phyloP scores from a whole-genome alignment of 1,140 invertebrate genomes.

The Trichonephila clavata region DNA sequence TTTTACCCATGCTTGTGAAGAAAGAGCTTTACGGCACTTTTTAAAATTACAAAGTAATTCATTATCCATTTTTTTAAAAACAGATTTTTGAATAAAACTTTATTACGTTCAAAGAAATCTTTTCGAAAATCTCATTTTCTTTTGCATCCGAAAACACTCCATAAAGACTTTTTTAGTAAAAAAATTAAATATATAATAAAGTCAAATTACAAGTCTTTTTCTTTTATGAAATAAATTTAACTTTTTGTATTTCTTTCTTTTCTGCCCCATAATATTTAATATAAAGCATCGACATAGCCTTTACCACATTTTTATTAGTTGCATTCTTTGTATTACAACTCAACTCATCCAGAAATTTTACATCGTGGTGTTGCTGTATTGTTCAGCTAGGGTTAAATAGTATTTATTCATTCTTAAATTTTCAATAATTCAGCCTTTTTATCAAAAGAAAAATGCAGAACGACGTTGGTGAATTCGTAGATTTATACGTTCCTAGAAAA shows the following conservation, averaged over 20 bases:
- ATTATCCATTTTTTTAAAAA: constrained; percentile 71
- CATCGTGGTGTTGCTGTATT: too few relatives aligned
- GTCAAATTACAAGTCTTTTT: too few relatives aligned
- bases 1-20: constrained; percentile 68
- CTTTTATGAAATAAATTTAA: too few relatives aligned
- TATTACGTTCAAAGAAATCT: background rate
- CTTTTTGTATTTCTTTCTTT: too few relatives aligned
- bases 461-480: constrained; percentile 98
- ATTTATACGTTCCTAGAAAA: constrained; percentile 99
- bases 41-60: constrained; percentile 74
- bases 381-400: background rate
- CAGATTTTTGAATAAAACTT: background rate
- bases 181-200: too few relatives aligned
- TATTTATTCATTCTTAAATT: too few relatives aligned
- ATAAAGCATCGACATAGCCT: too few relatives aligned
- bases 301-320: too few relatives aligned
- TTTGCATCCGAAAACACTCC: background rate
- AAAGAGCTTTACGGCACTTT: constrained; percentile 66
- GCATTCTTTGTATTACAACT: background rate
- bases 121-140: too few relatives aligned
- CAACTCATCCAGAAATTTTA: background rate
- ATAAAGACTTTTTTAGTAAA: background rate
- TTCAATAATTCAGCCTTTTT: background rate
- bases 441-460: constrained; percentile 88
- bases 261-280: too few relatives aligned